A percentile compares a stretch with the other conserved stretches of the same genome.
Evolutionary conservation across 53 echinoderm and acorn worm species (phyloP).

Genomic region (Glandiceps talaboti): DNA sequence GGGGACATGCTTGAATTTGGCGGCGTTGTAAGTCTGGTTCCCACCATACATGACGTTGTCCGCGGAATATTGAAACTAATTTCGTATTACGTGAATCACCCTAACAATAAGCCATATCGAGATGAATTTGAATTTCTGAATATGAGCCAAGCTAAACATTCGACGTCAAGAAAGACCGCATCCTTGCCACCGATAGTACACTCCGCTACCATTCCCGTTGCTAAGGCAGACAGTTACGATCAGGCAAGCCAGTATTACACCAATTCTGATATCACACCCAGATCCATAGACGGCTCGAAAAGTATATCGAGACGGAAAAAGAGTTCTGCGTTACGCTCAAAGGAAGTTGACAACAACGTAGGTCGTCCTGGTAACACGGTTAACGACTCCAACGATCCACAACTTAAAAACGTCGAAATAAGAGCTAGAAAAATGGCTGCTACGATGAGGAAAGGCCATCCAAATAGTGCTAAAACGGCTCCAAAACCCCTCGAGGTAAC

Average conservation of each 20-base stretch:
- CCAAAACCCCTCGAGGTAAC: not conserved
- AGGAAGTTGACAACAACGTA: not conserved
- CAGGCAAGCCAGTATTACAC: not conserved
- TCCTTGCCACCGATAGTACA: not conserved
- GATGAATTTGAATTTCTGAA: not conserved
- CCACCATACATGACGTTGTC: not conserved
- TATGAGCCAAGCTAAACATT: not conserved
- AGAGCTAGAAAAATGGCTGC: not conserved
- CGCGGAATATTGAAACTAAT: not conserved
- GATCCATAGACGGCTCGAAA: not conserved
- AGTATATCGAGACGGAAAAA: not conserved
- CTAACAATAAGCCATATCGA: not conserved
- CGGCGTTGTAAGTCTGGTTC: not conserved
- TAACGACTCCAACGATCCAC: not conserved
- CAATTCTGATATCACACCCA: not conserved
- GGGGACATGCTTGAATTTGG: not conserved
- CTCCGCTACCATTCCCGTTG: not conserved
- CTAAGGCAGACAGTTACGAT: not conserved
- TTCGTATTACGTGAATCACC: not conserved
- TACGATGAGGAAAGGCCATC: not conserved
- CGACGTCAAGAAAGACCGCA: not conserved
- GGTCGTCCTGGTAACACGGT: not conserved
- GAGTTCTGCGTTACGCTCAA: not conserved
- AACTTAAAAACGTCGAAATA: not conserved
- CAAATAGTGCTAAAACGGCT: not conserved